phyloP scores from a whole-genome alignment of 2,888 invertebrate species.

The Acanthosepion esculentum region DNA sequence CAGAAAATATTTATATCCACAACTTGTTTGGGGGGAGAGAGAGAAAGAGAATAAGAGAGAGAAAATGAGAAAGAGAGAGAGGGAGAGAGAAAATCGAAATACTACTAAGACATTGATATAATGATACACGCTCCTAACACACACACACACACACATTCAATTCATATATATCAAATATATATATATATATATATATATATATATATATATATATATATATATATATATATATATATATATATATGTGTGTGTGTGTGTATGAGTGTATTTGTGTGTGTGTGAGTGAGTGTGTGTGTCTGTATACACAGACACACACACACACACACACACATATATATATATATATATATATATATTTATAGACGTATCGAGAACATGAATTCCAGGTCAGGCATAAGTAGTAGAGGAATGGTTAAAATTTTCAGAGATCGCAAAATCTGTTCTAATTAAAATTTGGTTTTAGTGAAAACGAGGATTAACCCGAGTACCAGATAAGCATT shows the following conservation, averaged over 20 bases:
- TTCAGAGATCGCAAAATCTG: neutral
- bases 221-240: no score
- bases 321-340: no score
- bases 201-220: no score
- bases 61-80: neutral
- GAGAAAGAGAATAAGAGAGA: neutral
- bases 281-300: no score
- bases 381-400: neutral
- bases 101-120: neutral
- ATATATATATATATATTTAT: neutral
- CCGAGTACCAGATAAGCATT: no score
- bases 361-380: neutral
- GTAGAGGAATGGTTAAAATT: neutral
- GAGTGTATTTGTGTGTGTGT: no score
- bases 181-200: no score
- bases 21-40: neutral
- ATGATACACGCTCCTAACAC: neutral
- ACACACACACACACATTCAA: neutral
- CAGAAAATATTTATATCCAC: slow-evolving; percentile 4
- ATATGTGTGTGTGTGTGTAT: no score
- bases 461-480: no score
- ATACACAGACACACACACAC: no score
- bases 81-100: neutral
- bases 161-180: no score
- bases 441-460: no score